Evolutionary conservation across 2,888 invertebrate species (phyloP).

Genomic region (Drosophila gaucha): DNA sequence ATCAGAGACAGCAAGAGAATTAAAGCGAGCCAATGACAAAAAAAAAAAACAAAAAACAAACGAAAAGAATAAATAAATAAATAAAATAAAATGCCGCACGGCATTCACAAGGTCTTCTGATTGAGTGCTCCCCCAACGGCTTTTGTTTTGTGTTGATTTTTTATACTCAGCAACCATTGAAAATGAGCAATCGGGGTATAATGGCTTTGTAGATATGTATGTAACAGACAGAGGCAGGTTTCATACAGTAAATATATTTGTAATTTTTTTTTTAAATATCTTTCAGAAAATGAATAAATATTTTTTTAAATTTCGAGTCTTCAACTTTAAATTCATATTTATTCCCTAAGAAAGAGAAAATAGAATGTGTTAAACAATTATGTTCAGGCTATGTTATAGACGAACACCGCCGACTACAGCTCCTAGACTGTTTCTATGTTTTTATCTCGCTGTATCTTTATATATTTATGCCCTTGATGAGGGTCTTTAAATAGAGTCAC

Average conservation of each 20-base stretch:
- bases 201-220: neutral
- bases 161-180: neutral
- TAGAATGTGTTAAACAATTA: constrained; percentile 1
- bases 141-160: constrained; percentile 13
- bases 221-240: neutral
- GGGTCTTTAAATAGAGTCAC: neutral
- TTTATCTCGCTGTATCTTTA: neutral
- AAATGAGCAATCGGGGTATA: neutral
- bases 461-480: neutral
- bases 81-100: constrained; percentile 52
- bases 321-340: no score
- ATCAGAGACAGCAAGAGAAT: constrained; percentile 5
- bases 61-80: constrained; percentile 15
- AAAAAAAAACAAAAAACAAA: neutral
- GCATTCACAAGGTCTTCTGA: constrained; percentile 74
- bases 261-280: no score
- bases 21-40: constrained; percentile 19
- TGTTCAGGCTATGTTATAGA: neutral
- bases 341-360: no score
- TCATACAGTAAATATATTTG: no score
- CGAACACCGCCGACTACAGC: neutral
- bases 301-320: no score
- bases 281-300: no score
- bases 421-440: no score
- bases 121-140: constrained; percentile 34